Percentiles rank a stretch among this genome's conserved stretches.
Conservation (phyloP, 2,888 invertebrate species). For the Imbricaverruca yamaguchii region DNA sequence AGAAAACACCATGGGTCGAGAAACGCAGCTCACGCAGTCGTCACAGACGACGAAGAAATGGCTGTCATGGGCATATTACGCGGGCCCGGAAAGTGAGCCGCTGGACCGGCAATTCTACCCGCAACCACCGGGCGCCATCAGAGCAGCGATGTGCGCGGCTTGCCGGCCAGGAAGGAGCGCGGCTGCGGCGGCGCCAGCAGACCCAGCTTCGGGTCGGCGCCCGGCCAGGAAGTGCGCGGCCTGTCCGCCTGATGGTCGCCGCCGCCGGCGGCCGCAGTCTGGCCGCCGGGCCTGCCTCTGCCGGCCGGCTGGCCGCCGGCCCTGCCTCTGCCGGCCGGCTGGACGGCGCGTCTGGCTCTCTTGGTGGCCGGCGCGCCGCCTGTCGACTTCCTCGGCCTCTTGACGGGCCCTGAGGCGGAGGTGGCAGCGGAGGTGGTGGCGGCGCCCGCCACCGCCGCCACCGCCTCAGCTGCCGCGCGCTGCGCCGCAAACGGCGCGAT, state of each 20-base stretch:
- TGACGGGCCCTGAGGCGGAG: no score
- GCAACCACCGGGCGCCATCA: not conserved
- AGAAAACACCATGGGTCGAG: no score
- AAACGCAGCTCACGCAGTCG: no score
- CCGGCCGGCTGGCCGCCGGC: not conserved
- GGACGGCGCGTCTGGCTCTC: no score
- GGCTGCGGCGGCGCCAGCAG: constrained; percentile 8
- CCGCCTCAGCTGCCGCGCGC: not conserved
- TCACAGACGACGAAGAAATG: no score
- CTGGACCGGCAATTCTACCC: no score
- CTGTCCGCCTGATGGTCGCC: not conserved
- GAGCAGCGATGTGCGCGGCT: not conserved
- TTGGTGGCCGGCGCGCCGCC: not conserved
- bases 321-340: not conserved
- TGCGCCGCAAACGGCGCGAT: constrained; percentile 28
- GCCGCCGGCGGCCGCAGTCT: not conserved
- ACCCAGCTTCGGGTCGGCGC: not conserved
- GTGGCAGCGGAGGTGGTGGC: not conserved
- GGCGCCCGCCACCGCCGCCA: not conserved
- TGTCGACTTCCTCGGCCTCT: not conserved
- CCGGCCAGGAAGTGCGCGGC: no score
- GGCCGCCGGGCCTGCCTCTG: not conserved
- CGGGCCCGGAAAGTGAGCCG: no score
- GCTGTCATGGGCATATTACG: no score
- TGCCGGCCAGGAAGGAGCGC: not conserved